Evolutionary conservation across 2,888 invertebrate genomes (phyloP), one percentile per base, ranked within the genome.

Genomic region (Galerucella calmariensis): DNA sequence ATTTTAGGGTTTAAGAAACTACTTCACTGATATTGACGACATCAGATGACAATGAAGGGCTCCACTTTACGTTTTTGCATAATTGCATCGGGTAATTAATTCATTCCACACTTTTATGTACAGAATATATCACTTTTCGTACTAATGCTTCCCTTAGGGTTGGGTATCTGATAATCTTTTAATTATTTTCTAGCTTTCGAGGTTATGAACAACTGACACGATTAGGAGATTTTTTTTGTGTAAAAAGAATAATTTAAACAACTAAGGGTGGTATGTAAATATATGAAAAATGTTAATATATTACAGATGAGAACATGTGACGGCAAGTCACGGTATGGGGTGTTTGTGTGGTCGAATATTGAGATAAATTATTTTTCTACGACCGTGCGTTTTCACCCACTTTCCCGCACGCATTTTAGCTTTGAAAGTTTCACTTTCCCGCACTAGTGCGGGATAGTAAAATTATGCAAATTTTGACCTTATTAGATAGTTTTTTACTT

Each of bases 21-120:
- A 62, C 62, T 27, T 41, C 62, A 14, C 62, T 62, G 62, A n/a
- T 0, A 35, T 59, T 41, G 16, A 35, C 46, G 65, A 53, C 56
- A 70, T 61, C 10, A 53, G 65, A 71, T 41, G 71, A 44, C 61
- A 71, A 71, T 71, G 66, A 66, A 71, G 58, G 53, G 71, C 27
- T 58, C 51, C 61, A 66, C 65, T 65, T 53, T 66, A 51, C 58
- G 71, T 71, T 71, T 71, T 71, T 71, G 71, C 71, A 71, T 71
- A 71, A 71, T 71, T 71, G 71, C 71, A 65, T 71, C 2, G 71
- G 71, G 65, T n/a, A n/a, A n/a, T n/a, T 65, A 71, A 65, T 71
- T 71, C 65, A 58, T 71, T 71, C 44, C 65, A 65, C 71, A 71
- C 65, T 71, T 71, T 71, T 71, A 71, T 71, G 46, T 71, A 58